Evolutionary conservation across 2,113 vertebrate species (phyloP), one percentile per base, ranked within the genome.

Genomic region (Pteruthius melanotis): DNA sequence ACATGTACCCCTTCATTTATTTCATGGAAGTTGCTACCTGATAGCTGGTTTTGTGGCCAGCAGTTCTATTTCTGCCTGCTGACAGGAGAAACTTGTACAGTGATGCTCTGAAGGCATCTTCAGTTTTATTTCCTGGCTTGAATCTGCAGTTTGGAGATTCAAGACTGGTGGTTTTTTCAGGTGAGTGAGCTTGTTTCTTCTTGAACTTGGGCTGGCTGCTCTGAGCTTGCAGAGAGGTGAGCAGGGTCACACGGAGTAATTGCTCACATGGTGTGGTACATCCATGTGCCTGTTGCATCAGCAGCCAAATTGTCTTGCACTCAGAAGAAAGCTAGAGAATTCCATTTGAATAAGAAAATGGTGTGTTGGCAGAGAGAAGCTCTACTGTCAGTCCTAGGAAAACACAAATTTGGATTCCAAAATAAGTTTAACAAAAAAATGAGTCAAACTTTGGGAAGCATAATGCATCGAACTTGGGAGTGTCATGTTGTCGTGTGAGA

Each of bases 171-270:
- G 0, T 1, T 89, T 54, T 79, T 54, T 40, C 23, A 20, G 6
- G 6, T 45, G 27, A 10, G 23, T 50, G 52, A 91, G 27, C 39
- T 70, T 77, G 70, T 88, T 60, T 71, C 56, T 80, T 28, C 8
- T 45, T 60, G 90, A 59, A 18, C 9, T 66, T 53, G 59, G 33
- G n/a, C 50, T 83, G 37, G n/a, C 53, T 88, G 44, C n/a, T 37
- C 33, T 27, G 57, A 68, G n/a, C 17, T 80, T 0, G 0, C 26
- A 39, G 88, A n/a, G 61, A 9, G 50, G 33, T 2, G 11, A 26
- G 65, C 68, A 75, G 45, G 4, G 11, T 57, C 3, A 21, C 12
- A 3, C 2, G 8, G 22, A 61, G 40, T 28, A 33, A 16, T 57
- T 60, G 66, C 53, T 87, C 30, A 47, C 13, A 14, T 42, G 65